phyloP scores from a whole-genome alignment of 1,140 invertebrate species.

The Dendroctonus valens region DNA sequence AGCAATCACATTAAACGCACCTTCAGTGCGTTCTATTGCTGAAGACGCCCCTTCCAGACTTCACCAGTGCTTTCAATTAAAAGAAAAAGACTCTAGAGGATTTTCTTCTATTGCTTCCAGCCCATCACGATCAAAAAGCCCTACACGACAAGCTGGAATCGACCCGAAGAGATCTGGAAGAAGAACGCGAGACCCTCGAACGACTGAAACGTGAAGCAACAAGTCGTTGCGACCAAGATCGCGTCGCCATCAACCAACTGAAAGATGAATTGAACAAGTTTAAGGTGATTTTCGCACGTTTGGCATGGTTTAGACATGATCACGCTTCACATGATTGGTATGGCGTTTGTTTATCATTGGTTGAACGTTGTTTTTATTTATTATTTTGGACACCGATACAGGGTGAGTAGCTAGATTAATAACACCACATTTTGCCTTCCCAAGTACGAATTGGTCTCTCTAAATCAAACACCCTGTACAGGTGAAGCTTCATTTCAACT shows the following conservation, averaged over 20 bases:
- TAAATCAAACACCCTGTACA: too few species aligned
- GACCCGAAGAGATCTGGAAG: constrained; percentile 66
- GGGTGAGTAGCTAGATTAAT: constrained; percentile 6
- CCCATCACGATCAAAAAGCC: constrained; percentile 83
- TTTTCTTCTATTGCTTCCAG: constrained; percentile 48
- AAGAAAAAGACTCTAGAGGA: too few species aligned
- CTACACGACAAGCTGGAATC: constrained; percentile 72
- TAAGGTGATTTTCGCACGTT: constrained; percentile 41
- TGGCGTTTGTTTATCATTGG: constrained; percentile 23
- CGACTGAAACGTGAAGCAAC: constrained; percentile 66
- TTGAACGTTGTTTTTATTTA: constrained; percentile 23
- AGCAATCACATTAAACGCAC: too few species aligned
- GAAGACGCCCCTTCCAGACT: too few species aligned
- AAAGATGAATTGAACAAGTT: constrained; percentile 71
- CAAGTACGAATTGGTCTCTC: too few species aligned
- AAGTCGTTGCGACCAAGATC: constrained; percentile 68
- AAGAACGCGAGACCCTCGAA: constrained; percentile 68
- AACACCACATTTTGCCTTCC: too few species aligned
- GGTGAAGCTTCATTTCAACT: too few species aligned
- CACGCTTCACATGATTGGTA: constrained; percentile 8
- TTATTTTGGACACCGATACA: constrained; percentile 22
- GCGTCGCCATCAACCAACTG: constrained; percentile 66
- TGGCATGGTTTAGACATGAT: constrained; percentile 18
- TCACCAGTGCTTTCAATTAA: too few species aligned
- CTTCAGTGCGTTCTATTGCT: too few species aligned